phyloP scores from a whole-genome alignment of 2,888 invertebrate species.

The Chaitophorus viminalis region DNA sequence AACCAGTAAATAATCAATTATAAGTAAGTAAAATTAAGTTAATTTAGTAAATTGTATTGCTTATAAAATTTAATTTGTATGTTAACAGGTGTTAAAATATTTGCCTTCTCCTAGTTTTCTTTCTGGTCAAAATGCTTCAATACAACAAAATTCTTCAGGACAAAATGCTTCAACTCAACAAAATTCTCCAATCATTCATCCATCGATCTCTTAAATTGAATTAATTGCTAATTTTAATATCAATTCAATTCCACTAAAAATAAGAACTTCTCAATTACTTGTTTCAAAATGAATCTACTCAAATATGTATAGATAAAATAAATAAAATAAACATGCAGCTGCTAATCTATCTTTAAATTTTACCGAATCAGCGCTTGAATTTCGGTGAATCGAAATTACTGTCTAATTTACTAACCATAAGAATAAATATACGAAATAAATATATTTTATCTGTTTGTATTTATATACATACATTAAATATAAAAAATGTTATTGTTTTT shows the following conservation, averaged over 20 bases:
- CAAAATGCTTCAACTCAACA: neutral
- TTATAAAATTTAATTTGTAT: neutral
- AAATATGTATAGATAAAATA: slow-evolving; percentile 45
- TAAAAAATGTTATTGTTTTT: neutral
- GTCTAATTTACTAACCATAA: slow-evolving; percentile 52
- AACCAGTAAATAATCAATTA: slow-evolving; percentile 54
- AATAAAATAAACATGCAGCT: neutral
- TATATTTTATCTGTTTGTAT: neutral
- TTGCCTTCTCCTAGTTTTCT: neutral
- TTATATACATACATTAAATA: neutral
- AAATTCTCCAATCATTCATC: neutral
- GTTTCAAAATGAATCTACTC: slow-evolving; percentile 21
- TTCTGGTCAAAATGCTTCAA: neutral
- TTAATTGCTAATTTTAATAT: slow-evolving; percentile 27
- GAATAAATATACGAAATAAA: neutral
- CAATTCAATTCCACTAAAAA: slow-evolving; percentile 2
- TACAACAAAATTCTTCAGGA: neutral
- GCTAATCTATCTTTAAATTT: neutral
- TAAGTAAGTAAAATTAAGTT: neutral
- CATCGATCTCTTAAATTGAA: neutral
- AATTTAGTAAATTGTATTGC: neutral
- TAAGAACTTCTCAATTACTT: slow-evolving; percentile 11
- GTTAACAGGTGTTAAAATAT: slow-evolving; percentile 49
- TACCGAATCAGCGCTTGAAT: neutral
- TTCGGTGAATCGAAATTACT: slow-evolving; percentile 29